Percentiles rank a stretch among this genome's conserved stretches.
Conservation (phyloP, 2,113 vertebrate species). For the Cheilinus undulatus region DNA sequence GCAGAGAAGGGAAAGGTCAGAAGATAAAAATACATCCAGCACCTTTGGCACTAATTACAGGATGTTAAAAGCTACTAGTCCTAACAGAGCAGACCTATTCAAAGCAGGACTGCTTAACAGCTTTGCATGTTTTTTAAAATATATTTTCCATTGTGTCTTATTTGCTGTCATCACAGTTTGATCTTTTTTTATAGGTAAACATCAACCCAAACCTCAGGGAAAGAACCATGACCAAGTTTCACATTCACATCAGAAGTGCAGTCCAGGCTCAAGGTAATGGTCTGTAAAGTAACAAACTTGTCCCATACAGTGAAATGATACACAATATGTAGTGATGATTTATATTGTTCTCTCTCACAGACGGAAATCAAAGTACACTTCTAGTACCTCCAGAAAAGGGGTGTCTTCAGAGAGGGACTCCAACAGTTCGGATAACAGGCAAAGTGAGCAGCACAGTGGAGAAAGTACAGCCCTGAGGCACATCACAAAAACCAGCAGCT, state of each 20-base stretch:
- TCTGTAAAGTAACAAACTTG: not conserved
- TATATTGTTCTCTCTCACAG: conserved; percentile 51
- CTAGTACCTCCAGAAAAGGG: conserved; percentile 70
- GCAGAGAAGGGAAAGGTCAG: conserved; percentile 3
- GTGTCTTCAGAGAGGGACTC: conserved; percentile 69
- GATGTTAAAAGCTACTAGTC: not conserved
- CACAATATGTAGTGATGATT: not conserved
- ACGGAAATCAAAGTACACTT: conserved; percentile 77
- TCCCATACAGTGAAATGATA: not conserved
- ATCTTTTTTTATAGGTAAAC: conserved; percentile 73
- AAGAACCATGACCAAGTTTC: conserved; percentile 80
- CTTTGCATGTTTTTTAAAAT: not conserved
- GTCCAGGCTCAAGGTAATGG: conserved; percentile 82
- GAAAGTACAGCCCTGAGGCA: conserved; percentile 71
- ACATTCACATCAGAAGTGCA: conserved; percentile 83
- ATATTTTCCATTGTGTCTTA: not conserved
- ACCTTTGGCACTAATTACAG: conserved; percentile 11
- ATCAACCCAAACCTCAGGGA: conserved; percentile 81
- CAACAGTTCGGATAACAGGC: conserved; percentile 55
- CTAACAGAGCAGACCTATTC: not conserved
- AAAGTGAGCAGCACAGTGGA: conserved; percentile 63
- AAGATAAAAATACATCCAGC: conserved; percentile 7
- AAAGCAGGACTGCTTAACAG: not conserved
- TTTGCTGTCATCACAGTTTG: conserved; percentile 10
- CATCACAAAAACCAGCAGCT: conserved; percentile 82